Percentiles rank a stretch among this genome's conserved stretches.
Conservation (phyloP, 2,113 vertebrate genomes). For the Notothenia coriiceps region DNA sequence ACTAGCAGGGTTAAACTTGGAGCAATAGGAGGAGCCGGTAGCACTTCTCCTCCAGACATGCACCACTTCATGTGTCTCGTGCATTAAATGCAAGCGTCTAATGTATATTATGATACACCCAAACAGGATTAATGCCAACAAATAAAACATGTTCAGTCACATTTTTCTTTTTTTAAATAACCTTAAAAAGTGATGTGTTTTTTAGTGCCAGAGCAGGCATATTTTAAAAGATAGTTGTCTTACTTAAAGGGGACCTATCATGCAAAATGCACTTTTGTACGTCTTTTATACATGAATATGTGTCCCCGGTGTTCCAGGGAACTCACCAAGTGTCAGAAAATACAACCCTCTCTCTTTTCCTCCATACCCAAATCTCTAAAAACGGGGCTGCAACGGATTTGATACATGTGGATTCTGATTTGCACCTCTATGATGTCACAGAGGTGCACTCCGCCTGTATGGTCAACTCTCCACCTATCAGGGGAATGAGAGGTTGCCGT, state of each 20-base stretch:
- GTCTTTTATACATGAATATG: no score
- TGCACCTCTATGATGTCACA: no score
- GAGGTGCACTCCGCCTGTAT: no score
- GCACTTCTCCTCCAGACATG: background rate
- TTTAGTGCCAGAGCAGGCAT: background rate
- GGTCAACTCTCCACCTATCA: no score
- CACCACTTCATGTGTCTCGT: background rate
- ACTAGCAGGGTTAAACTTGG: background rate
- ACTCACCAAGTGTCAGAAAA: no score
- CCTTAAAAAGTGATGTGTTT: background rate
- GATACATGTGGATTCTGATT: no score
- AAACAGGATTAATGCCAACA: background rate
- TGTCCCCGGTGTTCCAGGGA: no score
- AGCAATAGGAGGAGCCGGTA: background rate
- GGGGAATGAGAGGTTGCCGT: no score
- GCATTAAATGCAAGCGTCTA: background rate
- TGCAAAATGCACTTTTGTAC: no score
- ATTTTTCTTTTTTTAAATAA: background rate
- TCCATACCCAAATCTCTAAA: no score
- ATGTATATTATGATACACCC: background rate
- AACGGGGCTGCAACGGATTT: no score
- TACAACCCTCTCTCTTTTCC: no score
- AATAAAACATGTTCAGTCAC: background rate
- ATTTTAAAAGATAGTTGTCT: background rate
- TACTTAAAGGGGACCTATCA: background rate